Conservation (phyloP, 2,113 vertebrate genomes). For the Phalacrocorax carbo region DNA sequence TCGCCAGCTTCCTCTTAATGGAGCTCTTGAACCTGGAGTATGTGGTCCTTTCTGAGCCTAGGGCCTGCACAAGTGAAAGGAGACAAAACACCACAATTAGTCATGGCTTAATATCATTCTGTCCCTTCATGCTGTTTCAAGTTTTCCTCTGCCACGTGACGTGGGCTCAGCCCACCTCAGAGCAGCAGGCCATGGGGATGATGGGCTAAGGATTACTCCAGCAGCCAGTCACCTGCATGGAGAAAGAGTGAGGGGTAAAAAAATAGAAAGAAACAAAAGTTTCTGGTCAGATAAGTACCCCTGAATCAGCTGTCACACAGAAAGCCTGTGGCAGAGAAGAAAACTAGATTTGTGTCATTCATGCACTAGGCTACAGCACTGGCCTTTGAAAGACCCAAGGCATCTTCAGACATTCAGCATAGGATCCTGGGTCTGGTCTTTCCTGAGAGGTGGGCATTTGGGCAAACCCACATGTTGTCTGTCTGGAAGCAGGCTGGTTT, state of each 20-base stretch:
- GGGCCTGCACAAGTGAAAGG: background rate
- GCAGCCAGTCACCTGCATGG: rapidly evolving
- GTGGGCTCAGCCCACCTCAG: rapidly evolving
- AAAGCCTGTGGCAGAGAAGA: background rate
- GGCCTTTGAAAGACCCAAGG: background rate
- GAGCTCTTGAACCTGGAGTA: conserved; percentile 66
- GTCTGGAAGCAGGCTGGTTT: background rate
- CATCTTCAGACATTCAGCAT: rapidly evolving
- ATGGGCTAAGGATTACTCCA: background rate
- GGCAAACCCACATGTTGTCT: background rate
- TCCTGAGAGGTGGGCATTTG: background rate
- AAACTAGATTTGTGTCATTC: background rate
- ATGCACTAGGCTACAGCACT: rapidly evolving
- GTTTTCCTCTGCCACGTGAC: rapidly evolving
- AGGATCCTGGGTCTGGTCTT: too few relatives aligned
- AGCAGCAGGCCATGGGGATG: rapidly evolving
- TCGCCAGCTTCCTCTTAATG: background rate
- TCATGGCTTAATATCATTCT: rapidly evolving
- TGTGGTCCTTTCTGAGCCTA: background rate
- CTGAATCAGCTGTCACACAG: background rate
- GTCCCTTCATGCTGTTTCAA: rapidly evolving
- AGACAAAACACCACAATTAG: rapidly evolving
- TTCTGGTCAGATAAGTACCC: background rate
- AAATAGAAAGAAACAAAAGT: background rate
- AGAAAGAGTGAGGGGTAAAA: rapidly evolving